Percentiles rank a stretch among this genome's conserved stretches.
phyloP scores from a whole-genome alignment of 2,797 vertebrate species.

The Bradypodion pumilum region DNA sequence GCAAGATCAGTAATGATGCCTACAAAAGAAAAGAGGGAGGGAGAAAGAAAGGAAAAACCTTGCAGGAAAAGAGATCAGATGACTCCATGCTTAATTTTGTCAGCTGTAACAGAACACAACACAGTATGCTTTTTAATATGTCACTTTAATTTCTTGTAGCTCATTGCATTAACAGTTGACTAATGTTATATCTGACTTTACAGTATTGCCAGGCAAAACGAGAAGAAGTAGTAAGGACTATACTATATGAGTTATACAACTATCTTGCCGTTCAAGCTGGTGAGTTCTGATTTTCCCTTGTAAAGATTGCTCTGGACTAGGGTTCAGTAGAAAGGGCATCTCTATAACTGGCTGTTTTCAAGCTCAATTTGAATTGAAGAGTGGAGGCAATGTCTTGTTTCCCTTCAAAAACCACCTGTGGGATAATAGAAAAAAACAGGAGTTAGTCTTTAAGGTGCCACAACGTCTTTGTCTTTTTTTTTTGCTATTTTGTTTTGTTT shows the following conservation, averaged over 20 bases:
- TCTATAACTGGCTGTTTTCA: slow-evolving; percentile 12
- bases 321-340: slow-evolving; percentile 20
- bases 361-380: slow-evolving; percentile 15
- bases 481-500: too few species aligned
- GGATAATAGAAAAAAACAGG: too few species aligned
- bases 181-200: slow-evolving; percentile 28
- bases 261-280: slow-evolving; percentile 80
- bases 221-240: slow-evolving; percentile 68
- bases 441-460: too few species aligned
- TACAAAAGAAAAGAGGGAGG: background rate
- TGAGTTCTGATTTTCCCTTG: slow-evolving; percentile 61
- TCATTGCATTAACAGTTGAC: background rate
- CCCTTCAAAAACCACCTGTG: slow-evolving; percentile 3
- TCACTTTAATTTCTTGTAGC: background rate
- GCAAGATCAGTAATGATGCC: background rate
- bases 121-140: background rate
- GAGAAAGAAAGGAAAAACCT: background rate
- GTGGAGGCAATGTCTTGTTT: slow-evolving; percentile 17
- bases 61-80: background rate
- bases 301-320: background rate
- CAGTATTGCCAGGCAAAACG: slow-evolving; percentile 80
- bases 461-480: too few species aligned
- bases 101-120: background rate
- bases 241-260: slow-evolving; percentile 79
- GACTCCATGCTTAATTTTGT: background rate